Conservation (phyloP, 2,888 invertebrate genomes). For the Allygus modestus region DNA sequence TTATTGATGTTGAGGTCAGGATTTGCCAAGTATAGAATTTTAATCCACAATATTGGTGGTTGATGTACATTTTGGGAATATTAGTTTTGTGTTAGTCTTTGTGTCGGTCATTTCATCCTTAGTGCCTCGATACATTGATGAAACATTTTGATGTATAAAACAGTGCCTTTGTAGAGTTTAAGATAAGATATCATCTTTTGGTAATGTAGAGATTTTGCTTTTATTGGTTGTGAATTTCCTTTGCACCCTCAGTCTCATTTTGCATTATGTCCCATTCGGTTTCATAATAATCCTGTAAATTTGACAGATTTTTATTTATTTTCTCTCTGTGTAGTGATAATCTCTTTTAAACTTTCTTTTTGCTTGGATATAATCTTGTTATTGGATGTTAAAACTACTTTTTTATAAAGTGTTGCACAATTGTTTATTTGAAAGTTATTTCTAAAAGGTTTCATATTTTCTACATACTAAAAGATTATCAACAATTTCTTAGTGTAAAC, state of each 20-base stretch:
- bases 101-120: neutral
- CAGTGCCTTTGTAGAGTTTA: neutral
- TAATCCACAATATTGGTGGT: no score
- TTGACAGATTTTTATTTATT: neutral
- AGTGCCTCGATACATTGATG: neutral
- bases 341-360: neutral
- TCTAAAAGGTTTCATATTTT: neutral
- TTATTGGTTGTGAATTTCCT: neutral
- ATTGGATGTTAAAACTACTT: slow-evolving; percentile 5
- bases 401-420: neutral
- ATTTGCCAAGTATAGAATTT: no score
- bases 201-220: neutral
- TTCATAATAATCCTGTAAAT: neutral
- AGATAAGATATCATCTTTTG: neutral
- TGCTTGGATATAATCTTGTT: neutral
- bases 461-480: no score
- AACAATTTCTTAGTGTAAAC: neutral
- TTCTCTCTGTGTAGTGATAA: slow-evolving; percentile 12
- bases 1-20: no score
- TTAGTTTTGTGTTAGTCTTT: no score
- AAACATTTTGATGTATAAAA: neutral
- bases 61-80: no score
- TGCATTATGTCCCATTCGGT: slow-evolving; percentile 10
- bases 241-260: neutral
- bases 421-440: neutral